A percentile compares a stretch with the other conserved stretches of the same genome.
Evolutionary conservation across 2,113 vertebrate genomes (phyloP).

Genomic region (Phodopus roborovskii): DNA sequence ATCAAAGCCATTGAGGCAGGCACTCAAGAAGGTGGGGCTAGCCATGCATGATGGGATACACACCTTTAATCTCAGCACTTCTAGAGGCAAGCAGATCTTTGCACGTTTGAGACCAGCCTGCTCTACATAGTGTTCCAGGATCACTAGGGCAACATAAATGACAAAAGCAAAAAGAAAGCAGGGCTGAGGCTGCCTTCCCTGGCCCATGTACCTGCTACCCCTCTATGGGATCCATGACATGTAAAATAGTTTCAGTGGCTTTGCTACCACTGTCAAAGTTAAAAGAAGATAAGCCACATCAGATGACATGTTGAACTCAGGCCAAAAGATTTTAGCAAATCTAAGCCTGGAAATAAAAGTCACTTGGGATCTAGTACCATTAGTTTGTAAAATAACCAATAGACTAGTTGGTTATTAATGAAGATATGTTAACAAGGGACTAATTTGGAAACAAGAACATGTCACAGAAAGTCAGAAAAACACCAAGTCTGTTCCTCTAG

Average conservation of each 20-base stretch:
- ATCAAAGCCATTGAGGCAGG: not conserved
- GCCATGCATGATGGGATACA: not conserved
- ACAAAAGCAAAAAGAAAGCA: not conserved
- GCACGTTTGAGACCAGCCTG: not conserved
- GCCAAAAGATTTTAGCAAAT: not conserved
- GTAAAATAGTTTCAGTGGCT: rapidly evolving
- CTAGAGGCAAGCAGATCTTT: not conserved
- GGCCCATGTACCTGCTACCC: not conserved
- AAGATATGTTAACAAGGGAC: not conserved
- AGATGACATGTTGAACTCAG: not conserved
- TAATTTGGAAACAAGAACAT: rapidly evolving
- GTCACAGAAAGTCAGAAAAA: not conserved
- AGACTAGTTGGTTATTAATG: not conserved
- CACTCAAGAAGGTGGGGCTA: not conserved
- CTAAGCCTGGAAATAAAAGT: not conserved
- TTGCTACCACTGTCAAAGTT: not conserved
- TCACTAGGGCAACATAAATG: not conserved
- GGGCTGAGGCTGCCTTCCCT: not conserved
- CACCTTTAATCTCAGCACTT: not conserved
- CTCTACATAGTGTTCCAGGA: not conserved
- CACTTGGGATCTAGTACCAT: not conserved
- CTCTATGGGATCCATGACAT: not conserved
- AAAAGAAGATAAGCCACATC: not conserved
- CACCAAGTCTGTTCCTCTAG: not conserved
- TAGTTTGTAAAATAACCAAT: not conserved